Percentiles rank a stretch among this genome's conserved stretches.
These are phyloP conservation scores for Oryctolagus cuniculus DNA, from an alignment of 2,113 vertebrate species.

Conservation along the genomic window DNA sequence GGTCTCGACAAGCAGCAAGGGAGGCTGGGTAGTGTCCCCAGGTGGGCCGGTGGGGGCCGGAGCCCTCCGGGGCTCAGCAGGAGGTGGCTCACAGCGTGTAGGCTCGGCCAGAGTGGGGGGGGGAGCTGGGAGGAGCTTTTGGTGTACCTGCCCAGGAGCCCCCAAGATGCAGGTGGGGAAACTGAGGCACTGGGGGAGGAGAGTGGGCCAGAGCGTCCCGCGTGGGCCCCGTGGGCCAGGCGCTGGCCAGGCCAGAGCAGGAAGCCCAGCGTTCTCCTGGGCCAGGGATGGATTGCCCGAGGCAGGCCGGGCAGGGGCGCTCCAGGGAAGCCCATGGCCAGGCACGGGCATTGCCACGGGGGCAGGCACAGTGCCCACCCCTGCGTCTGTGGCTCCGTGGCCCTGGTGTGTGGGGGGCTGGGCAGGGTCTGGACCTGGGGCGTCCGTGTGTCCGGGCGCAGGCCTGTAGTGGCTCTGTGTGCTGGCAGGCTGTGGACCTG, in stretches of 20 bases:
- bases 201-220: neutral
- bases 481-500: too few relatives aligned
- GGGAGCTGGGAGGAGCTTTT: neutral
- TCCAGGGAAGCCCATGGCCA: too few relatives aligned
- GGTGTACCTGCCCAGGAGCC: too few relatives aligned
- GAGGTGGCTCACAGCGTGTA: neutral
- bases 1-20: neutral
- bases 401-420: too few relatives aligned
- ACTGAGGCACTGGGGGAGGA: neutral
- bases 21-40: neutral
- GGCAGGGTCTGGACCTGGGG: too few relatives aligned
- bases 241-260: neutral
- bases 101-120: neutral
- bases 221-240: neutral
- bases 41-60: too few relatives aligned
- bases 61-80: too few relatives aligned
- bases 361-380: neutral
- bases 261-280: neutral
- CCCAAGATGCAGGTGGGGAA: neutral
- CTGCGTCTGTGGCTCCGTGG: neutral
- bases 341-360: too few relatives aligned
- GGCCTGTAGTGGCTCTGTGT: too few relatives aligned
- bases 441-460: too few relatives aligned
- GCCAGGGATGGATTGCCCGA: too few relatives aligned
- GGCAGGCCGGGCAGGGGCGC: too few relatives aligned